phyloP scores from a whole-genome alignment of 2,888 invertebrate species.

The Eulithis prunata region DNA sequence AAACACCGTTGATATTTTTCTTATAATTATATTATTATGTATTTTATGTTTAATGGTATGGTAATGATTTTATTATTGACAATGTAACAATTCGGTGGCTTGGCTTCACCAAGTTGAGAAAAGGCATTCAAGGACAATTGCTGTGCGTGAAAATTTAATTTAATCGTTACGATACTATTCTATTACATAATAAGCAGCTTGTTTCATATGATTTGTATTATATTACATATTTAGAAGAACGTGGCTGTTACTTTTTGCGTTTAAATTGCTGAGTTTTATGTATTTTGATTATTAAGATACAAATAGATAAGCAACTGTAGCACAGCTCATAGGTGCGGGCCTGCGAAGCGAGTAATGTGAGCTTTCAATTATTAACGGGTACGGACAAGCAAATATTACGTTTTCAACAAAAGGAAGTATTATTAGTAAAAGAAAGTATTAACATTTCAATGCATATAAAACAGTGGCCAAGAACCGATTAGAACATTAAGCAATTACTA shows the following conservation, averaged over 20 bases:
- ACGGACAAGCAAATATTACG: background rate
- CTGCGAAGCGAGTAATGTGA: slow-evolving; percentile 25
- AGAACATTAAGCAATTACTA: no score
- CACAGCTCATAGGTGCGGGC: slow-evolving; percentile 10
- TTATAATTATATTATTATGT: slow-evolving; percentile 14
- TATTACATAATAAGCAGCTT: slow-evolving; percentile 25
- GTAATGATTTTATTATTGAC: slow-evolving; percentile 29
- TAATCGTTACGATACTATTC: slow-evolving; percentile 31
- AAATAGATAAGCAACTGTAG: slow-evolving; percentile 7
- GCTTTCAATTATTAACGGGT: background rate
- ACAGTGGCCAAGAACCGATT: no score
- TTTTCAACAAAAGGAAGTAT: background rate
- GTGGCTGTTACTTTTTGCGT: background rate
- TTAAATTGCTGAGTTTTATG: slow-evolving; percentile 27
- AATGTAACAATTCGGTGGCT: slow-evolving; percentile 4
- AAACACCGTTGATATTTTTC: slow-evolving; percentile 14
- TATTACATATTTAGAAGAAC: slow-evolving; percentile 8
- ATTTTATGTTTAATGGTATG: slow-evolving; percentile 29
- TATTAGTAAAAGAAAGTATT: background rate
- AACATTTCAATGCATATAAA: background rate
- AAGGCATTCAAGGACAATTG: slow-evolving; percentile 15
- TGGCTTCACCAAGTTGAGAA: slow-evolving; percentile 5
- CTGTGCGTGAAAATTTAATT: slow-evolving; percentile 34
- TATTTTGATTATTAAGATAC: slow-evolving; percentile 16
- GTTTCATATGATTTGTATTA: slow-evolving; percentile 13